Base-by-base conservation (phyloP, 2,888 invertebrate genomes). In the Noctua comes region DNA sequence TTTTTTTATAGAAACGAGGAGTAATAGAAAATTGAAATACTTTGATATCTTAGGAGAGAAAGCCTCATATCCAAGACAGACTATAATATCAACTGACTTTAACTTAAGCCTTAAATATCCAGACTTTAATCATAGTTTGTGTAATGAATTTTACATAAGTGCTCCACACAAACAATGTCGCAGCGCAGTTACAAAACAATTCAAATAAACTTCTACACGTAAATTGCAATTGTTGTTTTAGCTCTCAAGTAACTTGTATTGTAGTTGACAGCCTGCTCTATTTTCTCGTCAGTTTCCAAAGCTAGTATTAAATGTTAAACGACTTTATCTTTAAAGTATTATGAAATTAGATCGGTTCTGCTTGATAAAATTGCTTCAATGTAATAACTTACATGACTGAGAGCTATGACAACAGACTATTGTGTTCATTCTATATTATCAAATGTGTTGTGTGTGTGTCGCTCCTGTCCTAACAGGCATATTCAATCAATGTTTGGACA, bases 241-340 rank as follows among this genome's bases (percentile, higher is more conserved):
- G 24, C 70, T 82, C 69, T 76, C 72, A 76, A 82, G 54, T 70
- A 57, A 82, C 62, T 86, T 82, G 31, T 82, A 76, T 72, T 82
- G 72, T 73, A 57, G 82, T 82, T 82, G 86, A 76, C 82, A 83
- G 51, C 46, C 11, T 46, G 73, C 13, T 76, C 65, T 66, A 76
- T 68, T 86, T 66, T 73, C 31, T 64, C 70, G 48, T 76, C 62
- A 70, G 73, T 64, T 70, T 82, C 70, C 46, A 62, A 64, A 51
- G 36, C 66, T 54, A 64, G 62, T 57, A 76, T 62, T 70, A 82
- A 82, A 76, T 82, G 48, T 65, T 51, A 75, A 69, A 86, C 36
- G 82, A 75, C 86, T 83, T 73, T 81, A 85, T 80, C 85, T 66
- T 48, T 43, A 48, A 66, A 73, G n/a, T 80, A 70, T 80, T 80